Base-by-base conservation (phyloP, 30 jellyfish, hydroid and myxozoan species). In the Phacellophora camtschatica region DNA sequence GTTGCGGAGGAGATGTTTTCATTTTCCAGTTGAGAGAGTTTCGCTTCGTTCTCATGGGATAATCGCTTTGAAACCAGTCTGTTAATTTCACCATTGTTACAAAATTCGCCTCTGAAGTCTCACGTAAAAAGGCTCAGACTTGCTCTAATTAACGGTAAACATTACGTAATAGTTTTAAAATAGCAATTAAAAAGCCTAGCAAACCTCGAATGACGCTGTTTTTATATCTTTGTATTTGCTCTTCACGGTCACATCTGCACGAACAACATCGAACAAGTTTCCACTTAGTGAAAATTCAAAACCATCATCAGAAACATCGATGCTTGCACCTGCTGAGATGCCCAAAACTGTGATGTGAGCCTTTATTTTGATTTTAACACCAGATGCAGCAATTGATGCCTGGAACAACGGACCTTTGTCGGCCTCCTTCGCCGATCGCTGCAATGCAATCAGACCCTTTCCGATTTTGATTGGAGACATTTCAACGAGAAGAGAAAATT, bases 361-460 rank as follows among this genome's bases (percentile, higher is more conserved):
- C 25, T 64, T 77, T 62, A 85, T 88, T 37, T 75, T 65, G 54
- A 93, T 89, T 18, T 62, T 20, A 23, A 87, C 89, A 18, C 66
- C 96, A 15, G 74, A 13, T 45, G 75, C 81, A 30, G 73, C 86
- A 43, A 85, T 58, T 43, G 48, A 45, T 13, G 86, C 95, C 39
- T 50, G 85, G 36, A 94, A 63, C 84, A 70, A 54, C 11, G 99
- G 97, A 0, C 99, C 99, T 28, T 88, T 88, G 16, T 94, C 99
- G 1, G 75, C 73, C 50, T 94, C 97, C 4, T 58, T 37, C 70
- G 45, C 66, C 16, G 94, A 55, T 55, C 91, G 27, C 66, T 62
- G 82, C 33, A 94, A 81, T 2, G 82, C 85, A 19, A 94, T 55
- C 20, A 83, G 46, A 0, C 99, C 99, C 1, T 58, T 69, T 9